Percentiles rank a stretch among this genome's conserved stretches.
These are phyloP conservation scores for Drosophila orena DNA, from an alignment of 1,140 invertebrate genomes.

Conservation along the genomic window DNA sequence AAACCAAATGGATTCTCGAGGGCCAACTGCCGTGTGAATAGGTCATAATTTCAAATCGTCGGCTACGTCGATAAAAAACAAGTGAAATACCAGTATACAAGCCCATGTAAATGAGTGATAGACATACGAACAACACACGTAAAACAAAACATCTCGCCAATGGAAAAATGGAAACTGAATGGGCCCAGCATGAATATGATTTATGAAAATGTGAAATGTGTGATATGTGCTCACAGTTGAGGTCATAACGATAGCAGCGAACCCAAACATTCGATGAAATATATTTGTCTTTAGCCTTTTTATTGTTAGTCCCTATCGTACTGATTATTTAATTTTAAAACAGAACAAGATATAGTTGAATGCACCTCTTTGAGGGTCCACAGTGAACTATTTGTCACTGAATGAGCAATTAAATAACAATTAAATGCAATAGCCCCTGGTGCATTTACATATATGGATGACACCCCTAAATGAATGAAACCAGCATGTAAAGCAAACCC, in stretches of 20 bases:
- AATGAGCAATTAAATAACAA: conserved; percentile 28
- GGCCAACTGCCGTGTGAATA: conserved; percentile 30
- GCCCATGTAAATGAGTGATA: conserved; percentile 6
- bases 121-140: conserved; percentile 16
- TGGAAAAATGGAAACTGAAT: conserved; percentile 31
- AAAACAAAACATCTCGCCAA: conserved; percentile 22
- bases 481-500: conserved; percentile 7
- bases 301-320: too few species aligned
- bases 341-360: too few species aligned
- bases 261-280: not conserved
- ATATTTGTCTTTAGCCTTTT: too few species aligned
- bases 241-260: conserved; percentile 30
- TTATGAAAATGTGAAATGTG: not conserved
- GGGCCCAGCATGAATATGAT: conserved; percentile 22
- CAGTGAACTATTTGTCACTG: conserved; percentile 6
- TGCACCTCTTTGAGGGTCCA: not conserved
- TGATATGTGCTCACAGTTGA: conserved; percentile 10
- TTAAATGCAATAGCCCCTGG: conserved; percentile 17
- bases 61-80: conserved; percentile 8
- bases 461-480: conserved; percentile 7
- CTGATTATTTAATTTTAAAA: not conserved
- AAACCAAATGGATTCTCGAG: conserved; percentile 24
- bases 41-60: conserved; percentile 31
- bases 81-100: not conserved
- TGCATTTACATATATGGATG: not conserved